Evolutionary conservation across 2,888 invertebrate genomes (phyloP), one percentile per base, ranked within the genome.

Genomic region (Scelioninae gen. 1): DNA sequence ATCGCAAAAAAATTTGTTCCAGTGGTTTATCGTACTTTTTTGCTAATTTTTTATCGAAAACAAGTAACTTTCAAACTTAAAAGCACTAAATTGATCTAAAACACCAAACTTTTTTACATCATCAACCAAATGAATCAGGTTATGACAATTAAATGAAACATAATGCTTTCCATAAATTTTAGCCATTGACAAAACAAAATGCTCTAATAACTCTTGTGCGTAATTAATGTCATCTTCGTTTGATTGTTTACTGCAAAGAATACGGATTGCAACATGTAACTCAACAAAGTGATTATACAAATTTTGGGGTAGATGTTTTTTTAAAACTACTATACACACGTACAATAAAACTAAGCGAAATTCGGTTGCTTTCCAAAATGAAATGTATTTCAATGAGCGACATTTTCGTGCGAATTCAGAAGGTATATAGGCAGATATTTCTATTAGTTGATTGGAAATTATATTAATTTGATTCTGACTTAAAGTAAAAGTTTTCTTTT

Each of bases 291-390:
- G 80, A 56, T 74, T 32, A 29, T 62, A 77, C 8, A 69, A 38
- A 13, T 62, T 29, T 4, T 53, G 32, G 31, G 6, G 45, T 5
- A 78, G 16, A 45, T 56, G 13, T 13, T 63, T 49, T 69, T 63
- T 75, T 6, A 81, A 81, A 23, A 75, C 69, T 11, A 81, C 60
- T 16, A 45, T 43, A 9, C 75, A 75, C 10, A 47, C 53, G 32
- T 76, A 81, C 38, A 81, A 71, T 31, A 81, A n/a, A 63, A 75
- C 49, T 32, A 55, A 63, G 7, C 65, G 15, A 32, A 49, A 81
- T 58, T 81, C 74, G 13, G 80, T 81, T 3, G 80, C 80, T 75
- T 81, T 75, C 66, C 66, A 74, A 62, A 51, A 74, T 49, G 9
- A 69, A 13, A 56, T 47, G 16, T 10, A 47, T 53, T 76, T 51